Conservation (phyloP, 1,140 invertebrate genomes). For the Lasioglossum albipes region DNA sequence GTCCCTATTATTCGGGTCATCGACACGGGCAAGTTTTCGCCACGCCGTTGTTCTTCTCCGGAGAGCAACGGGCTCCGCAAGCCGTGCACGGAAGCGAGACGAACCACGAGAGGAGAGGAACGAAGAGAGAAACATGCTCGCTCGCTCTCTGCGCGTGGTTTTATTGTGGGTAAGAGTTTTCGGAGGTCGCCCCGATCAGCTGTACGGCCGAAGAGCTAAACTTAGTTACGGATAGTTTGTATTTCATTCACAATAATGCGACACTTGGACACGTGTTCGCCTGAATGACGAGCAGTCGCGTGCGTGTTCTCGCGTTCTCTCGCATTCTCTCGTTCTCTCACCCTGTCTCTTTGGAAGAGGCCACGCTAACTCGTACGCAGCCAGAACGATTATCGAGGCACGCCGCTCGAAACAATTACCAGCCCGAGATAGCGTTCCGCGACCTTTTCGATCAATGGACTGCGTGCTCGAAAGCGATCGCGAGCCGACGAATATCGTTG, state of each 20-base stretch:
- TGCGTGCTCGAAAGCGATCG: no score
- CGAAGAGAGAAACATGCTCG: no score
- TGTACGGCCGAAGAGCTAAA: conserved; percentile 44
- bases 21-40: conserved; percentile 34
- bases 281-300: conserved; percentile 5
- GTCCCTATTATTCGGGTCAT: conserved; percentile 47
- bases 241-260: conserved; percentile 48
- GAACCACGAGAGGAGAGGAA: background rate
- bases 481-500: no score
- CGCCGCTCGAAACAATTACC: background rate
- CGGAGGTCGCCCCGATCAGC: conserved; percentile 44
- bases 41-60: conserved; percentile 8
- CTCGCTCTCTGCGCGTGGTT: conserved; percentile 25
- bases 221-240: conserved; percentile 47
- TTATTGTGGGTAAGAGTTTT: conserved; percentile 42
- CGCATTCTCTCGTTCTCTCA: no score
- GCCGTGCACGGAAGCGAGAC: conserved; percentile 19
- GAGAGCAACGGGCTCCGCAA: conserved; percentile 1
- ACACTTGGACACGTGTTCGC: conserved; percentile 23
- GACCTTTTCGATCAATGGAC: background rate
- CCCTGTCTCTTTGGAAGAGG: background rate
- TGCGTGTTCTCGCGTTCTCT: no score
- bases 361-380: background rate
- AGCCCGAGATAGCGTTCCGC: background rate
- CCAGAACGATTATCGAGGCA: no score